Conservation (phyloP, 1,140 invertebrate species). For the Idris sp. region DNA sequence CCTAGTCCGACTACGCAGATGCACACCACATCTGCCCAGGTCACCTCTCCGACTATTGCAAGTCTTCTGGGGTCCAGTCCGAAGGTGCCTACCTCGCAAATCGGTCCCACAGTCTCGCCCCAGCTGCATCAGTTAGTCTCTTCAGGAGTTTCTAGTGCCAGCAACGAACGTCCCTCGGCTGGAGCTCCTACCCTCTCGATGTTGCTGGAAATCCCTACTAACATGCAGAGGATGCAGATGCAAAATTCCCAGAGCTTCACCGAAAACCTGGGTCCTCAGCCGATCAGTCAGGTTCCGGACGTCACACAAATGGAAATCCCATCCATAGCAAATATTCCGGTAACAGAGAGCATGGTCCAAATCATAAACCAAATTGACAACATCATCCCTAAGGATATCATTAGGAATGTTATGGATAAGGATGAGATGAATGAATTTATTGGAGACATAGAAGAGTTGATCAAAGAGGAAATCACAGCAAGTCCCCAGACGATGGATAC, state of each 20-base stretch:
- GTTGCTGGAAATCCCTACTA: constrained; percentile 80
- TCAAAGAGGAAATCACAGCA: constrained; percentile 75
- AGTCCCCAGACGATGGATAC: constrained; percentile 68
- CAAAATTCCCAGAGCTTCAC: constrained; percentile 58
- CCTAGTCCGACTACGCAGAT: constrained; percentile 77
- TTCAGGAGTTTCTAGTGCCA: constrained; percentile 71
- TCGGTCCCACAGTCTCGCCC: constrained; percentile 68
- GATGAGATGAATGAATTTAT: constrained; percentile 78
- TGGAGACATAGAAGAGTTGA: constrained; percentile 76
- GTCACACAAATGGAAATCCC: too few relatives aligned
- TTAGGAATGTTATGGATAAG: constrained; percentile 74
- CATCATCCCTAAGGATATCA: constrained; percentile 75
- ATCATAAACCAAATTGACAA: constrained; percentile 75
- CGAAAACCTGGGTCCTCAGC: too few relatives aligned
- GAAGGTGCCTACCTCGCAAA: constrained; percentile 68
- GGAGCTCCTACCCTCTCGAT: constrained; percentile 83
- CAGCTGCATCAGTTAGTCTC: constrained; percentile 76
- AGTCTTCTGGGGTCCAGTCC: constrained; percentile 80
- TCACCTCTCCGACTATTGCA: constrained; percentile 79
- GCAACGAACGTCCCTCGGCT: constrained; percentile 80
- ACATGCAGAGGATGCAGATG: constrained; percentile 66
- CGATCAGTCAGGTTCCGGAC: too few relatives aligned
- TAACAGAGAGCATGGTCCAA: constrained; percentile 70
- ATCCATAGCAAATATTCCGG: constrained; percentile 68
- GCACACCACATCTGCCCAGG: constrained; percentile 74